Evolutionary conservation across 2,888 invertebrate genomes (phyloP).

Genomic region (Zhuqinia jingwanae): DNA sequence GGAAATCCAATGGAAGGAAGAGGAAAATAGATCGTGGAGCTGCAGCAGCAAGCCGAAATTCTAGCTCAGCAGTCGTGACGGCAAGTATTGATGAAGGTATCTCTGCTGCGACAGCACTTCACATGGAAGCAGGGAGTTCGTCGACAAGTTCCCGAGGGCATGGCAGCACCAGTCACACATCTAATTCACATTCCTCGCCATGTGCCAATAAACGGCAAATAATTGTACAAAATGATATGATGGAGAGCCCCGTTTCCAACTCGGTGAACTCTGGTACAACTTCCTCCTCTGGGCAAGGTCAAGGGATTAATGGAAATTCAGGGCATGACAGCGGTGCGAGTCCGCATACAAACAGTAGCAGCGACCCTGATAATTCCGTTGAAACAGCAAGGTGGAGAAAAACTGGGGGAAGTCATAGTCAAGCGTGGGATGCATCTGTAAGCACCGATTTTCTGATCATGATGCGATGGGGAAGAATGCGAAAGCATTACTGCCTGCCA

Average conservation of each 20-base stretch:
- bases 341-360: slow-evolving; percentile 76
- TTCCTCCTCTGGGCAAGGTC: slow-evolving; percentile 71
- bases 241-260: slow-evolving; percentile 74
- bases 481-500: too few species aligned
- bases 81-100: slow-evolving; percentile 67
- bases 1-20: slow-evolving; percentile 77
- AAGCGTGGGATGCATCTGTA: slow-evolving; percentile 78
- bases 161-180: slow-evolving; percentile 47
- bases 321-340: slow-evolving; percentile 78
- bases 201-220: slow-evolving; percentile 78
- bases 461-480: too few species aligned
- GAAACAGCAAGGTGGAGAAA: slow-evolving; percentile 78
- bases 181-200: slow-evolving; percentile 74
- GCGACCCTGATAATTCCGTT: slow-evolving; percentile 76
- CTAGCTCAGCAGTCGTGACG: slow-evolving; percentile 9
- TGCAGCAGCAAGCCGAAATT: slow-evolving; percentile 17
- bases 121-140: slow-evolving; percentile 63
- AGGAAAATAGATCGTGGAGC: slow-evolving; percentile 80
- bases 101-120: slow-evolving; percentile 69
- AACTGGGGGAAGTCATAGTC: slow-evolving; percentile 75
- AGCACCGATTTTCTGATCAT: slow-evolving; percentile 33
- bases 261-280: slow-evolving; percentile 56
- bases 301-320: slow-evolving; percentile 72
- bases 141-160: slow-evolving; percentile 56
- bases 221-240: slow-evolving; percentile 79